Conservation (phyloP, 2,888 invertebrate species). For the Orthosia cruda region DNA sequence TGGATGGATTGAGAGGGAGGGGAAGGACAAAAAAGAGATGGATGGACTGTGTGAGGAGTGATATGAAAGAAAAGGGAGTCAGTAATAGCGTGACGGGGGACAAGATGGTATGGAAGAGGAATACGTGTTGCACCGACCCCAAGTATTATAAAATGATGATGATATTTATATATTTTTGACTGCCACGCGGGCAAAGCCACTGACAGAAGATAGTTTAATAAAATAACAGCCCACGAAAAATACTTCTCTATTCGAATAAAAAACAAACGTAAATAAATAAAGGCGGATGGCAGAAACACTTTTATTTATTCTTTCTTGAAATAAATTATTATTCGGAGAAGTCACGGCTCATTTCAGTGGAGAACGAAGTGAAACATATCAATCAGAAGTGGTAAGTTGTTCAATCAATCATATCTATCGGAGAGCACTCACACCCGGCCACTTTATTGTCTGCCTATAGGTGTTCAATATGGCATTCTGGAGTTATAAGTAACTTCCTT, state of each 20-base stretch:
- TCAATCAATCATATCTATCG: slow-evolving; percentile 40
- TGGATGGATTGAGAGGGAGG: no score
- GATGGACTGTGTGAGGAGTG: no score
- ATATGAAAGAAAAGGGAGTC: no score
- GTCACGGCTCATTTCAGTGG: neutral
- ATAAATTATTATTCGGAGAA: slow-evolving; percentile 22
- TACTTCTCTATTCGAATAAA: neutral
- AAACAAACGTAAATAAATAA: neutral
- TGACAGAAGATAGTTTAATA: no score
- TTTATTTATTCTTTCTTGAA: neutral
- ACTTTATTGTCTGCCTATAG: neutral
- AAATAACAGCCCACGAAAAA: neutral
- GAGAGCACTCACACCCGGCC: slow-evolving; percentile 12
- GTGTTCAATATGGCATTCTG: neutral
- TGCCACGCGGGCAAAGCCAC: neutral
- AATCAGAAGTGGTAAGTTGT: slow-evolving; percentile 34
- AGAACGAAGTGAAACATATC: slow-evolving; percentile 27
- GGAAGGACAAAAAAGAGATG: no score
- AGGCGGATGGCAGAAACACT: neutral
- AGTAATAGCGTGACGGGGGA: no score
- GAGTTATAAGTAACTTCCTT: neutral
- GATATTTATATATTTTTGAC: neutral
- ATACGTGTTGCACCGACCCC: no score
- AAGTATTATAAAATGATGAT: no score
- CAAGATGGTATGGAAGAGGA: no score